Percentiles rank a stretch among this genome's conserved stretches.
Evolutionary conservation across 2,797 vertebrate species (phyloP).

Genomic region (Amazona ochrocephala): DNA sequence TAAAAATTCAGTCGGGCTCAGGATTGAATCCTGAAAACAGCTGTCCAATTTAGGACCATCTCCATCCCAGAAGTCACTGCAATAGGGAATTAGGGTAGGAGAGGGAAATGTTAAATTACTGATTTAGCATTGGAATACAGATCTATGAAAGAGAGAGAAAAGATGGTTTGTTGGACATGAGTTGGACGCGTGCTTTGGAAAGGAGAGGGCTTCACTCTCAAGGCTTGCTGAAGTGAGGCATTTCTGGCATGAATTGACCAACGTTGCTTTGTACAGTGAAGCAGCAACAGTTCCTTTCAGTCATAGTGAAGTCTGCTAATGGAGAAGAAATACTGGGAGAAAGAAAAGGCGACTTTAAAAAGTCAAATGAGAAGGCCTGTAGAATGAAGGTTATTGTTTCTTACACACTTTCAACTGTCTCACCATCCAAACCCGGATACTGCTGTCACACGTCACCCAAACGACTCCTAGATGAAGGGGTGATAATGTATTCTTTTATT

Average conservation of each 20-base stretch:
- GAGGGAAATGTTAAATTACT: not conserved
- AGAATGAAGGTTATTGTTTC: not conserved
- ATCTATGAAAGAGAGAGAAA: not conserved
- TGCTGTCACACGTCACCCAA: not conserved
- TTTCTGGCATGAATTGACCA: not conserved
- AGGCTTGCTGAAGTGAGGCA: not conserved
- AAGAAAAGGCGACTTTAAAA: not conserved
- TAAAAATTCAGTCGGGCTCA: not conserved
- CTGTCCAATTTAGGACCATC: not conserved
- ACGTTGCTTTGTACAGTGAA: not conserved
- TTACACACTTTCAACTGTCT: not conserved
- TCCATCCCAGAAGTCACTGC: not conserved
- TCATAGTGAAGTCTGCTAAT: not conserved
- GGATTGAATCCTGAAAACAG: not conserved
- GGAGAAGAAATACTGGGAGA: not conserved
- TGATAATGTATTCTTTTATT: not conserved
- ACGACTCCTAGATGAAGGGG: not conserved
- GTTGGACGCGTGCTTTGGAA: not conserved
- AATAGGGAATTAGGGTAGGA: not conserved
- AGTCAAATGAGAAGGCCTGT: not conserved
- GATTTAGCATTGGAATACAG: not conserved
- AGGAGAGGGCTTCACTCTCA: not conserved
- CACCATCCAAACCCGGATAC: not conserved
- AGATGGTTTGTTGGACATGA: not conserved
- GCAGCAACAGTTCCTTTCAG: not conserved